Evolutionary conservation across 2,888 invertebrate genomes (phyloP), one percentile per base, ranked within the genome.

Genomic region (Phytoseiulus persimilis): DNA sequence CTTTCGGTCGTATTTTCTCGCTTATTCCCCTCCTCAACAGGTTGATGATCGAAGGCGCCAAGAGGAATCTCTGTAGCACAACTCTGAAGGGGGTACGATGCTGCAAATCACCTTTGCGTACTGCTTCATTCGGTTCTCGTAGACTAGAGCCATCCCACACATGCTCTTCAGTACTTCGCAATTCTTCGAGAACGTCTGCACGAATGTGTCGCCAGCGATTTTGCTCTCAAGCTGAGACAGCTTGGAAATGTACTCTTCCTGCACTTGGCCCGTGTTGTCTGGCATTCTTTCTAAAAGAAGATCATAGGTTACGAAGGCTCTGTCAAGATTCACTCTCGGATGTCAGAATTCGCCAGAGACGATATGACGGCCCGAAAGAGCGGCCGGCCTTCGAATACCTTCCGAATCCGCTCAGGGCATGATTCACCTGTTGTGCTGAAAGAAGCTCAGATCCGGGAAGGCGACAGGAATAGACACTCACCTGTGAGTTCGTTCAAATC

Each of bases 81-180:
- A 9, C 3, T 39, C 39, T 39, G 3, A 9, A 9, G 9, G 9
- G 39, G 39, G 39, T 39, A 39, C 39, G 39, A 39, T 65, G 28
- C 1, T 65, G 65, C 6, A 87, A 32, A 33, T 33, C 14, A 87
- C 87, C 87, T 87, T 87, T 0, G 87, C 31, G 18, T 87, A 87
- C 39, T 87, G 87, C 31, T 87, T 87, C 87, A 87, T 87, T 11
- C 87, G 87, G 33, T 87, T 87, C 39, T 87, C 87, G 45, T 87
- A 87, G 6, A 87, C 87, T 28, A 87, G 87, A 0, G 87, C 87
- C 32, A 87, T 33, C 6, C 87, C 87, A 23, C 87, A 87, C 87
- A 87, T 87, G 87, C 87, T 87, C 87, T 87, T 87, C 28, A 87
- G 32, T 11, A 87, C 32, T 87, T 87, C 87, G 87, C 87, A 32